A percentile compares a stretch with the other conserved stretches of the same genome.
Evolutionary conservation across 2,797 vertebrate species (phyloP).

Genomic region (Falco concolor): DNA sequence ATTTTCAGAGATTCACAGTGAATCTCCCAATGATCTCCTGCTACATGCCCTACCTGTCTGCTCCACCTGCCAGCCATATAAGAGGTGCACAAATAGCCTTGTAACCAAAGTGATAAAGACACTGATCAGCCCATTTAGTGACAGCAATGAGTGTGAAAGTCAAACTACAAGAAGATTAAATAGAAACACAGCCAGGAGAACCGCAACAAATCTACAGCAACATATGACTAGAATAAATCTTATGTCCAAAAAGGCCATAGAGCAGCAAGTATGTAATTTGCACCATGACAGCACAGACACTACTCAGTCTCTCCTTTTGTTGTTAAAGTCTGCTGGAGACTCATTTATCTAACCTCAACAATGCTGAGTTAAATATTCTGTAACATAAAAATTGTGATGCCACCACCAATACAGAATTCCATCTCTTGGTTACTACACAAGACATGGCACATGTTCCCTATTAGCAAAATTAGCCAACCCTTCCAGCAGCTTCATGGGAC

Average conservation of each 20-base stretch:
- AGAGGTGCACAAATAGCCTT: accelerated
- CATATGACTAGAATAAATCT: background rate
- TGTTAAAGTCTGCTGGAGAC: background rate
- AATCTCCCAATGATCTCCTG: background rate
- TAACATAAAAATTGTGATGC: background rate
- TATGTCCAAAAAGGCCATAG: background rate
- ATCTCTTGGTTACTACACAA: background rate
- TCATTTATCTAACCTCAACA: background rate
- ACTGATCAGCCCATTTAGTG: background rate
- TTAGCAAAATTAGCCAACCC: background rate
- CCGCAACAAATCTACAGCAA: background rate
- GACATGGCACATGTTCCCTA: background rate
- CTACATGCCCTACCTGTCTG: background rate
- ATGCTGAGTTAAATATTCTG: background rate
- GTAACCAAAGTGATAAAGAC: background rate
- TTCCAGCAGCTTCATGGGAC: accelerated
- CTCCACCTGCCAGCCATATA: background rate
- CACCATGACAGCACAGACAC: background rate
- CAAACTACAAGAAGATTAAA: background rate
- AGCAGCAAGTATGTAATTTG: background rate
- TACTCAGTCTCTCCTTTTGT: background rate
- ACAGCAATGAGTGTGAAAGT: background rate
- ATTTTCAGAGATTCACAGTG: background rate
- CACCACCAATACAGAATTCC: background rate
- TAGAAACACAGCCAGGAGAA: background rate